phyloP scores from a whole-genome alignment of 64 coral and sea anemone species.

The Astreopora myriophthalma region DNA sequence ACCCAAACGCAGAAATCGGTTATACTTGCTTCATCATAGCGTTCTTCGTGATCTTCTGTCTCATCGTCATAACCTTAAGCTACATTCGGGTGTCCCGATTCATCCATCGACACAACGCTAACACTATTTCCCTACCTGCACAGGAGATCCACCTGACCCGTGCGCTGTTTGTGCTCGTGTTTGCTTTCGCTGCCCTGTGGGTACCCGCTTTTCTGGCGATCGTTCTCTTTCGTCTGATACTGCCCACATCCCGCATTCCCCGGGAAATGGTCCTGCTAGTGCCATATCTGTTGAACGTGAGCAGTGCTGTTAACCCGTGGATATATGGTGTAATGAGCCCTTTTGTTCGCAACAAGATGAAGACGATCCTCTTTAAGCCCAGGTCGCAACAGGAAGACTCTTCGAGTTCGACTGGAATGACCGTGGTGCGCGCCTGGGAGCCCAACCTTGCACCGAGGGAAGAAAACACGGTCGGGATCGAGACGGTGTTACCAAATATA shows the following conservation, averaged over 20 bases:
- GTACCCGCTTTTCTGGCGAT: background rate
- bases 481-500: background rate
- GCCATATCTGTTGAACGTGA: background rate
- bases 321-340: conserved; percentile 20
- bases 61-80: background rate
- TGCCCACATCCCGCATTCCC: background rate
- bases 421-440: background rate
- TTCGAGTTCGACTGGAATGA: background rate
- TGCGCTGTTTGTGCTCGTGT: background rate
- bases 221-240: background rate
- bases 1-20: background rate
- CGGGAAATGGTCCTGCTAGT: background rate
- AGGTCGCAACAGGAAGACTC: too few relatives aligned
- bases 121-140: background rate
- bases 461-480: background rate
- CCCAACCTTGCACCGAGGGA: too few relatives aligned
- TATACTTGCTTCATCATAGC: background rate
- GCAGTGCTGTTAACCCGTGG: background rate
- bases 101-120: background rate
- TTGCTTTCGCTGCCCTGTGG: background rate
- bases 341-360: conserved; percentile 26
- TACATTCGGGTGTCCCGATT: background rate
- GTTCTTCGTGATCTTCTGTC: background rate
- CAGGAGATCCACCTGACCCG: background rate
- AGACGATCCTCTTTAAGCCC: background rate